Conservation (phyloP, 2,888 invertebrate species). For the Brachyopa scutellaris region DNA sequence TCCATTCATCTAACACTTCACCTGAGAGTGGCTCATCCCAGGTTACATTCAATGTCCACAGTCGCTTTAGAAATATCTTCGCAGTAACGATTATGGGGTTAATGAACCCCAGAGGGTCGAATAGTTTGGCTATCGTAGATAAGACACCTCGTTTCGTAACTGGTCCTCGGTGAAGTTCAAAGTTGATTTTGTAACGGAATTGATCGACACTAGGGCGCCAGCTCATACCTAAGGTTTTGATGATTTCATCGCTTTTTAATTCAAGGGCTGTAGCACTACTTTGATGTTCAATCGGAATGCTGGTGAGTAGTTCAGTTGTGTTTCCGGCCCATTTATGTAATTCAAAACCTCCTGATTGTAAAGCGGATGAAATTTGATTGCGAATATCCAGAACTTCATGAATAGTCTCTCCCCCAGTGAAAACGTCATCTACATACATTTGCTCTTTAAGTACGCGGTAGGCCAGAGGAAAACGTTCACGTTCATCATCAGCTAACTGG, state of each 20-base stretch:
- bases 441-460: background rate
- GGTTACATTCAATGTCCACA: slow-evolving; percentile 11
- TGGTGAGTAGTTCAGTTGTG: background rate
- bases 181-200: slow-evolving; percentile 29
- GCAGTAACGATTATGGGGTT: slow-evolving; percentile 33
- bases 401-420: slow-evolving; percentile 10
- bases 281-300: slow-evolving; percentile 21
- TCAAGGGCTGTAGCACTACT: background rate
- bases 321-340: slow-evolving; percentile 36
- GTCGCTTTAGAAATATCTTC: slow-evolving; percentile 42
- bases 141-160: slow-evolving; percentile 15
- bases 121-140: slow-evolving; percentile 42
- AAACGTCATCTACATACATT: slow-evolving; percentile 29
- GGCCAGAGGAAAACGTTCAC: slow-evolving; percentile 11
- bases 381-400: background rate
- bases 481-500: slow-evolving; percentile 34
- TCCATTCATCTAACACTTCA: slow-evolving; percentile 5
- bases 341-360: slow-evolving; percentile 29
- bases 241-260: slow-evolving; percentile 15
- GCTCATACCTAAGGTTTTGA: slow-evolving; percentile 46
- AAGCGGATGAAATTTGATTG: background rate
- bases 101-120: slow-evolving; percentile 50
- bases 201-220: slow-evolving; percentile 40
- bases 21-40: slow-evolving; percentile 20
- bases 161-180: slow-evolving; percentile 2